Evolutionary conservation across 1,140 invertebrate genomes (phyloP), one percentile per base, ranked within the genome.

Genomic region (Drosophila melanica): DNA sequence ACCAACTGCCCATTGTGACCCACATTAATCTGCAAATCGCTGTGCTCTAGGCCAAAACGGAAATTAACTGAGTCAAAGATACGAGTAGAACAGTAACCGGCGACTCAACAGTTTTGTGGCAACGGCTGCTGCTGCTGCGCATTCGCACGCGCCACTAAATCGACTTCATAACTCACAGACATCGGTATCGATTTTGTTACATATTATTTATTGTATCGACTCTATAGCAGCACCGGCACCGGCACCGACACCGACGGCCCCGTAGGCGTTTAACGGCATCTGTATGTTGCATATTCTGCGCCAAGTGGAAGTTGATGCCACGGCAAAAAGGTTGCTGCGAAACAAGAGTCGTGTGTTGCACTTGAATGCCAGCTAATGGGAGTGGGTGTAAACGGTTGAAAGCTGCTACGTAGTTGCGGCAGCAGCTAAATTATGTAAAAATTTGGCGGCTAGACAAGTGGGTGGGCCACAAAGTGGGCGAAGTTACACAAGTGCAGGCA

Each of bases 161-260:
- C 74, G 64, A 66, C 75, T 76, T 76, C 79, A 86, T 86, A 86
- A 87, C 78, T 87, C 76, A 86, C 55, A 47, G 75, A 54, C 59
- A 72, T 68, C 79, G 75, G 79, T 84, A 77, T 75, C 67, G 81
- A 77, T 77, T 89, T 89, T 89, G 84, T 89, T 89, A 89, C 85
- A 89, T 89, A 89, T 89, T 89, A 89, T 89, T 89, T 89, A 89
- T 89, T 89, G 51, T 87, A 59, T 65, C 63, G 81, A 69, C 68
- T 42, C 41, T 14, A 48, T 18, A n/a, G 14, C 23, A 16, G 18
- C 27, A 39, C 27, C n/a, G 37, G 44, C 53, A 55, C 39, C 59
- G 30, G 30, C 30, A 33, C 37, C 51, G 35, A 30, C 66, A 62
- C 57, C 50, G 30, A 2, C 50, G 39, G 14, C 33, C 74, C 82